phyloP scores from a whole-genome alignment of 2,888 invertebrate genomes.

The Tuta absoluta region DNA sequence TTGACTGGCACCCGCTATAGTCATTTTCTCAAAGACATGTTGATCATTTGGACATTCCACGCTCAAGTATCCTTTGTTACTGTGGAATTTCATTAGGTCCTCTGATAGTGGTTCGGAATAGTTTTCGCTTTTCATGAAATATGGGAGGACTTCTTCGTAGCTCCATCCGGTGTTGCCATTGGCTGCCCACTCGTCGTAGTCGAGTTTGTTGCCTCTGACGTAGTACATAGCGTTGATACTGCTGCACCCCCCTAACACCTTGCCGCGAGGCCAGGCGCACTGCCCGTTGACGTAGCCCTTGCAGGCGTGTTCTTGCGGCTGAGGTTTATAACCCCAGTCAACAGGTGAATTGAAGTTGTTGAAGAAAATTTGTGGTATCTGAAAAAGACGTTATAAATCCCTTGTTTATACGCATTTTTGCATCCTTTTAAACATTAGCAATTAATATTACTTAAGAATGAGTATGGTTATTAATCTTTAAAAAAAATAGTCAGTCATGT shows the following conservation, averaged over 20 bases:
- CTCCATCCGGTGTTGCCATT: conserved; percentile 80
- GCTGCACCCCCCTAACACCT: conserved; percentile 82
- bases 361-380: conserved; percentile 56
- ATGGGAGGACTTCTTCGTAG: conserved; percentile 76
- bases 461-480: too few species aligned
- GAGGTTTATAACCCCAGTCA: conserved; percentile 82
- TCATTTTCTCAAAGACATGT: conserved; percentile 46
- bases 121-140: conserved; percentile 78
- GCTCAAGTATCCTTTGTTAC: conserved; percentile 61
- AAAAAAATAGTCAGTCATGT: too few species aligned
- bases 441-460: too few species aligned
- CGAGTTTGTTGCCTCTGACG: conserved; percentile 75
- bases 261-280: conserved; percentile 83
- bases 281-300: conserved; percentile 59
- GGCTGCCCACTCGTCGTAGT: conserved; percentile 80
- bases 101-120: conserved; percentile 39
- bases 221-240: conserved; percentile 82
- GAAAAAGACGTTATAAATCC: conserved; percentile 23
- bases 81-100: conserved; percentile 54
- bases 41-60: conserved; percentile 54
- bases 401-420: neutral
- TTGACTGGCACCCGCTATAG: conserved; percentile 66
- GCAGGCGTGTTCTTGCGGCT: conserved; percentile 66
- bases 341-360: conserved; percentile 50
- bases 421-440: neutral